A percentile compares a stretch with the other conserved stretches of the same genome.
Conservation (phyloP, 2,113 vertebrate genomes). For the Neotoma lepida region DNA sequence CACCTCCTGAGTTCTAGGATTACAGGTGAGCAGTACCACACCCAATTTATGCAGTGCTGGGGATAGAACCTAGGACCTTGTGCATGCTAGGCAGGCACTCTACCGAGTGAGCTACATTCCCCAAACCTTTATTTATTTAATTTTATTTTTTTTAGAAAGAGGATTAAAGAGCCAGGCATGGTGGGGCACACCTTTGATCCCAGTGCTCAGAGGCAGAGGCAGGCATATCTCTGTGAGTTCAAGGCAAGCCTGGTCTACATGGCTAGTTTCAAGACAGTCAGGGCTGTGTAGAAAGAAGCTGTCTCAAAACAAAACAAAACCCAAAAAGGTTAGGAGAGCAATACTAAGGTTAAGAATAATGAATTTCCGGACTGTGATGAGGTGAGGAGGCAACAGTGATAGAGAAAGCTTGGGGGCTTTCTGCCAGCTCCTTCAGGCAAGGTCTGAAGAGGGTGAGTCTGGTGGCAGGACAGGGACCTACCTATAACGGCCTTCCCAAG, state of each 20-base stretch:
- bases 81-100: background rate
- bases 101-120: background rate
- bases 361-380: background rate
- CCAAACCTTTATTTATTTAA: background rate
- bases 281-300: background rate
- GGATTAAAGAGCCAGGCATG: background rate
- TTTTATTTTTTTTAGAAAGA: background rate
- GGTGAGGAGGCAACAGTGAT: background rate
- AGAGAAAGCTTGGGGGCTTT: background rate
- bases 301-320: background rate
- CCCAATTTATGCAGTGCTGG: background rate
- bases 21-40: background rate
- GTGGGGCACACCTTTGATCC: background rate
- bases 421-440: background rate
- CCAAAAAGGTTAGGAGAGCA: background rate
- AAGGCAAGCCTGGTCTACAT: background rate
- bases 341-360: background rate
- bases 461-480: no score
- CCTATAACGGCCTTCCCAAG: background rate
- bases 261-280: background rate
- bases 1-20: background rate
- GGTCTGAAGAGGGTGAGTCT: background rate
- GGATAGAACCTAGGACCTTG: background rate
- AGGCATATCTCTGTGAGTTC: background rate
- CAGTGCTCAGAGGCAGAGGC: background rate